Conservation (phyloP, 2,888 invertebrate genomes). For the Didymodactylos carnosus region DNA sequence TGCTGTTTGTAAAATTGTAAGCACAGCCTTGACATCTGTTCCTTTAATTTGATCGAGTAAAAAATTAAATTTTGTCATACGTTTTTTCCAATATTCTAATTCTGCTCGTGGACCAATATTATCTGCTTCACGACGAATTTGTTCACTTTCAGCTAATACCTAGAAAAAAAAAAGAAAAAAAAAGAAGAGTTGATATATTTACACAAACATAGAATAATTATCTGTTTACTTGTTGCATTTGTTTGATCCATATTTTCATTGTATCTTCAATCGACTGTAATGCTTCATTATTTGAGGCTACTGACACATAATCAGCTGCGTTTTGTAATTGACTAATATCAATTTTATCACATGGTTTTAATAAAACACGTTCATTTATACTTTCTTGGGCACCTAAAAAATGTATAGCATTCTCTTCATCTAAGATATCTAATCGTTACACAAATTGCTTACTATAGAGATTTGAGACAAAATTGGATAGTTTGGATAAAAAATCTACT, state of each 20-base stretch:
- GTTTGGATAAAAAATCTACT: conserved; percentile 1
- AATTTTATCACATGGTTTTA: conserved; percentile 28
- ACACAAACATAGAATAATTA: too few species aligned
- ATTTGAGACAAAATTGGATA: conserved; percentile 1
- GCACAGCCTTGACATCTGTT: conserved; percentile 48
- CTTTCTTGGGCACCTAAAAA: conserved; percentile 34
- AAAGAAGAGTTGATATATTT: neutral
- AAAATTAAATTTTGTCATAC: conserved; percentile 54
- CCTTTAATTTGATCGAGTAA: conserved; percentile 58
- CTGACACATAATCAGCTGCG: conserved; percentile 27
- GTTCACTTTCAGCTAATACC: conserved; percentile 34
- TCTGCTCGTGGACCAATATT: conserved; percentile 34
- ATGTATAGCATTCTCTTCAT: too few species aligned
- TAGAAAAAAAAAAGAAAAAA: conserved; percentile 4
- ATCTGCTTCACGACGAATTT: conserved; percentile 34
- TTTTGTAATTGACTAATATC: conserved; percentile 26
- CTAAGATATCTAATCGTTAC: too few species aligned
- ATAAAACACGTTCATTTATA: conserved; percentile 28
- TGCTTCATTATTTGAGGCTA: conserved; percentile 30
- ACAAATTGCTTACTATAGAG: too few species aligned
- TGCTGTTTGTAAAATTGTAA: conserved; percentile 48
- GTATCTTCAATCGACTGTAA: conserved; percentile 29
- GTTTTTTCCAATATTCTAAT: conserved; percentile 34
- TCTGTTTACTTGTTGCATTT: conserved; percentile 24
- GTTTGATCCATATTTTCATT: conserved; percentile 31